A percentile compares a stretch with the other conserved stretches of the same genome.
Conservation (phyloP, 1,140 invertebrate genomes). For the Lepeophtheirus salmonis region DNA sequence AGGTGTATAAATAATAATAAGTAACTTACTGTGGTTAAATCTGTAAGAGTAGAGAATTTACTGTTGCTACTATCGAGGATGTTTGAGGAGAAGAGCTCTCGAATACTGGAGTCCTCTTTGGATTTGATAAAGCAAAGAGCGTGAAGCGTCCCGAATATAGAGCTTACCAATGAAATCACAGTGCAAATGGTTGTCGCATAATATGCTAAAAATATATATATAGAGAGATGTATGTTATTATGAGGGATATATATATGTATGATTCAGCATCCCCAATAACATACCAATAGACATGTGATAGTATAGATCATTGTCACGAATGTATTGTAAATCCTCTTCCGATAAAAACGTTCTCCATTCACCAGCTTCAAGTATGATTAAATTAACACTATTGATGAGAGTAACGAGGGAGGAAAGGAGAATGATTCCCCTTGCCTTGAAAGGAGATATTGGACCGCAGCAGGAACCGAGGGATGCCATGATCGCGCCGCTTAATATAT, state of each 20-base stretch:
- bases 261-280: too few species aligned
- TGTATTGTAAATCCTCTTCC: background rate
- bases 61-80: too few species aligned
- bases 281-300: background rate
- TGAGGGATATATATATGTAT: too few species aligned
- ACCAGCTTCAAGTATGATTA: slow-evolving; percentile 4
- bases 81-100: too few species aligned
- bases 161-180: background rate
- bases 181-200: background rate
- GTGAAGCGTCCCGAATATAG: background rate
- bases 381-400: background rate
- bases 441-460: background rate
- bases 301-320: background rate
- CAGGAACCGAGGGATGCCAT: background rate
- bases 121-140: slow-evolving; percentile 3
- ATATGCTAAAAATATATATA: background rate
- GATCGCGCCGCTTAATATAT: background rate
- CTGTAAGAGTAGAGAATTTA: too few species aligned
- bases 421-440: background rate
- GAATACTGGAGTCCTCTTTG: too few species aligned
- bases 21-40: too few species aligned
- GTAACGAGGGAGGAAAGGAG: background rate
- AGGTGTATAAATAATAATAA: too few species aligned
- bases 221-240: too few species aligned
- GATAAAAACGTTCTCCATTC: background rate